phyloP scores from a whole-genome alignment of 2,888 invertebrate species.

The Drosophila incognita region DNA sequence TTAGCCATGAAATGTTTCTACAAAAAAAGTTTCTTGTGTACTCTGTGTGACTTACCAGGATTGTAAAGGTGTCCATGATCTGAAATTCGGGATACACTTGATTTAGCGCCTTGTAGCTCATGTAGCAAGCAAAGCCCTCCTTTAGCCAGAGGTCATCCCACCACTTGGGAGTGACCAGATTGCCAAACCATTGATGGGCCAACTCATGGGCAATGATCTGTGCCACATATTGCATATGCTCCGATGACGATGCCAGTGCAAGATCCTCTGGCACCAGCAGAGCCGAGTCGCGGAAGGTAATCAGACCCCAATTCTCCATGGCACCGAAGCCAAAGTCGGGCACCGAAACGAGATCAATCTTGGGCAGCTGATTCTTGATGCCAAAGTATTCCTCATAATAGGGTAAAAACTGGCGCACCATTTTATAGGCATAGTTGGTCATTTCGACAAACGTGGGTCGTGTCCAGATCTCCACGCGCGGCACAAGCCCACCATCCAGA shows the following conservation, averaged over 20 bases:
- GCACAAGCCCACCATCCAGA: slow-evolving; percentile 71
- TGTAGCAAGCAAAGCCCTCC: slow-evolving; percentile 86
- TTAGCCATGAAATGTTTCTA: too few relatives aligned
- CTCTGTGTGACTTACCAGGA: slow-evolving; percentile 57
- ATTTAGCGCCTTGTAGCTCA: slow-evolving; percentile 85
- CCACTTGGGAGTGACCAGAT: slow-evolving; percentile 90
- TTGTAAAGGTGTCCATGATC: slow-evolving; percentile 86
- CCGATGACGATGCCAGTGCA: slow-evolving; percentile 85
- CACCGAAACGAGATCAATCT: slow-evolving; percentile 90
- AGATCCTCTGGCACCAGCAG: slow-evolving; percentile 86
- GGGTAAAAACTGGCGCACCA: slow-evolving; percentile 87
- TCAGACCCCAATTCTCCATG: slow-evolving; percentile 90
- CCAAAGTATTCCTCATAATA: slow-evolving; percentile 89
- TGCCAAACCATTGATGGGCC: slow-evolving; percentile 94
- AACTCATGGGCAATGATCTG: slow-evolving; percentile 91
- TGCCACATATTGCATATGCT: slow-evolving; percentile 88
- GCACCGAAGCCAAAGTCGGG: slow-evolving; percentile 90
- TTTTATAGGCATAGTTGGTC: slow-evolving; percentile 86
- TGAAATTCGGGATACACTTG: slow-evolving; percentile 87
- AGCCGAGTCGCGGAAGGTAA: slow-evolving; percentile 88
- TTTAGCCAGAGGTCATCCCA: slow-evolving; percentile 91
- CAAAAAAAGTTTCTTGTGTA: too few relatives aligned
- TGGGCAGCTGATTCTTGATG: slow-evolving; percentile 88
- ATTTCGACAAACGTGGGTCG: slow-evolving; percentile 82
- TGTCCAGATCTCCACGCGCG: slow-evolving; percentile 84